Percentiles rank a stretch among this genome's conserved stretches.
Conservation (phyloP, 2,888 invertebrate genomes). For the Ophion costatus region DNA sequence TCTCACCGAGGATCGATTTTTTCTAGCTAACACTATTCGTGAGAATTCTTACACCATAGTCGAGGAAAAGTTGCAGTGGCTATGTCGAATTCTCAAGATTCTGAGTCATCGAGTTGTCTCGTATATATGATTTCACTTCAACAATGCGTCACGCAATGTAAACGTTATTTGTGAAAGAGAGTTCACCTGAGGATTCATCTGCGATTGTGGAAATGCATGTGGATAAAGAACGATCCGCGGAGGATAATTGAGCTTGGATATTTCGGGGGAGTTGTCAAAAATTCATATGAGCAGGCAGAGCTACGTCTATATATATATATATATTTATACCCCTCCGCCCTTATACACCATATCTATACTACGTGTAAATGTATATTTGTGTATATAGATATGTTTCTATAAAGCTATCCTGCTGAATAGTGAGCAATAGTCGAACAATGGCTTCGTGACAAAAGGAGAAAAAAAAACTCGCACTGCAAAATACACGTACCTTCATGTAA, state of each 20-base stretch:
- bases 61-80: conserved; percentile 57
- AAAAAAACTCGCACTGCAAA: conserved; percentile 3
- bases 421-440: conserved; percentile 51
- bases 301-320: background rate
- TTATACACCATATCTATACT: background rate
- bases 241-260: conserved; percentile 38
- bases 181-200: background rate
- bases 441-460: conserved; percentile 19
- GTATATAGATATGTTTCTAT: background rate
- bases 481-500: conserved; percentile 65
- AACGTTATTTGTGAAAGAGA: conserved; percentile 20
- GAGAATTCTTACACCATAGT: background rate
- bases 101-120: conserved; percentile 61
- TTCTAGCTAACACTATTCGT: background rate
- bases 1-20: background rate
- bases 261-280: conserved; percentile 50
- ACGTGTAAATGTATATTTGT: background rate
- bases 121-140: conserved; percentile 34
- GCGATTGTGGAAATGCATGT: background rate
- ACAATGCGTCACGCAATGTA: conserved; percentile 56
- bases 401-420: conserved; percentile 35
- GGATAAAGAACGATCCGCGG: conserved; percentile 8
- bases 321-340: background rate
- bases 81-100: conserved; percentile 49
- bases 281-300: background rate